Conservation (phyloP, 2,888 invertebrate genomes). For the Abrostola tripartita region DNA sequence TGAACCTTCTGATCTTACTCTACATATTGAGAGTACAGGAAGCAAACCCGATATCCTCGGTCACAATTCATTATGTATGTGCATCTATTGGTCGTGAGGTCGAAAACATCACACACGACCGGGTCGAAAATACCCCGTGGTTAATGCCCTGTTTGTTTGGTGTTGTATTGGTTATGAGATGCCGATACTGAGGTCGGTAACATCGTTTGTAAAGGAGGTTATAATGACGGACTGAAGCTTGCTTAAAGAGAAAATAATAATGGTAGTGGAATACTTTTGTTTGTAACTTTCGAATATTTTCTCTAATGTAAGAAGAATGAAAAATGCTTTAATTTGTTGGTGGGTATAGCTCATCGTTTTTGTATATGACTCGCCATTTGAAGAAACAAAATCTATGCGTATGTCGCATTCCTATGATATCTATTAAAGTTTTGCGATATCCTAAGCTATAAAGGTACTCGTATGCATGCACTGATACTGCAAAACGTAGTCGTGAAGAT, state of each 20-base stretch:
- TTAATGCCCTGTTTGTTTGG: slow-evolving; percentile 35
- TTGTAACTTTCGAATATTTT: not conserved
- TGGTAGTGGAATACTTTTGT: not conserved
- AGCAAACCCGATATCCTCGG: slow-evolving; percentile 56
- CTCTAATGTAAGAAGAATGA: too few relatives aligned
- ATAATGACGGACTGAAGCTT: not conserved
- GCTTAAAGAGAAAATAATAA: not conserved
- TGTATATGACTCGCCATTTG: too few relatives aligned
- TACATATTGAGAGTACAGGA: slow-evolving; percentile 23
- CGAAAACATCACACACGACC: slow-evolving; percentile 52
- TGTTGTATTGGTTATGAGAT: slow-evolving; percentile 29
- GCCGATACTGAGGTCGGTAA: slow-evolving; percentile 8
- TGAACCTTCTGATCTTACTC: slow-evolving; percentile 21
- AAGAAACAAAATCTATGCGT: too few relatives aligned
- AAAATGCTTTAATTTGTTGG: too few relatives aligned
- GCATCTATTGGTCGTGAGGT: slow-evolving; percentile 67
- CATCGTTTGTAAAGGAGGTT: slow-evolving; percentile 1
- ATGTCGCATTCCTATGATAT: too few relatives aligned
- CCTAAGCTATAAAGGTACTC: too few relatives aligned
- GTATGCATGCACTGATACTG: too few relatives aligned
- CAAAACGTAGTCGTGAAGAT: too few relatives aligned
- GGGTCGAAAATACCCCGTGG: slow-evolving; percentile 39
- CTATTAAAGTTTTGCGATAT: too few relatives aligned
- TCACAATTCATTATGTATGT: slow-evolving; percentile 73
- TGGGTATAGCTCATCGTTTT: too few relatives aligned